These are phyloP conservation scores for Chanos chanos DNA, from an alignment of 2,797 vertebrate genomes.

Conservation along the genomic window DNA sequence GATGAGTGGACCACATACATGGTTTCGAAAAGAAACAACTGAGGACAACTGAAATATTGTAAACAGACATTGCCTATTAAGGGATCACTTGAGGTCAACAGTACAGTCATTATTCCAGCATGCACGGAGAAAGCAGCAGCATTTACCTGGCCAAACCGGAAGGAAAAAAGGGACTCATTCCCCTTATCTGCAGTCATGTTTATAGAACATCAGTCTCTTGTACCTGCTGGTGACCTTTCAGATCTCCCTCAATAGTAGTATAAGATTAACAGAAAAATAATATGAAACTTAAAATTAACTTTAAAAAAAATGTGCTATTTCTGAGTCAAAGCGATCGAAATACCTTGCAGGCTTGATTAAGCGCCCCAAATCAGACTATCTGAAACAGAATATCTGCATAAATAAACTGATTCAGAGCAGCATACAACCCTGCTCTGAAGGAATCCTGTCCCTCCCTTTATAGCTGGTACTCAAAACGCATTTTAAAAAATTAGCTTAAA, in stretches of 20 bases:
- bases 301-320: not conserved
- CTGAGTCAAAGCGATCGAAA: too few relatives aligned
- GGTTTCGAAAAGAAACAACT: conserved; percentile 2
- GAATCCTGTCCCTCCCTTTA: not conserved
- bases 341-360: too few relatives aligned
- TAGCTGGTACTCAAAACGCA: too few relatives aligned
- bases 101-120: not conserved
- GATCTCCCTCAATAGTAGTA: not conserved
- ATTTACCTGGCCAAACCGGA: conserved; percentile 23
- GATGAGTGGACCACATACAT: not conserved
- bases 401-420: conserved; percentile 21
- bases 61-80: not conserved
- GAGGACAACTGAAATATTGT: not conserved
- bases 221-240: not conserved
- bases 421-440: not conserved
- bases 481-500: not conserved
- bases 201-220: too few relatives aligned
- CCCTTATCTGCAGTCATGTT: conserved; percentile 7
- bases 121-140: conserved; percentile 19
- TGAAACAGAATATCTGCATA: conserved; percentile 34
- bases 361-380: conserved; percentile 11
- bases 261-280: not conserved
- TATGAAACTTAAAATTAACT: not conserved
- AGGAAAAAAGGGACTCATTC: conserved; percentile 11
- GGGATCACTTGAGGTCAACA: not conserved